Base-by-base conservation (phyloP, 2,888 invertebrate genomes). In the Hypomecis atomaria region DNA sequence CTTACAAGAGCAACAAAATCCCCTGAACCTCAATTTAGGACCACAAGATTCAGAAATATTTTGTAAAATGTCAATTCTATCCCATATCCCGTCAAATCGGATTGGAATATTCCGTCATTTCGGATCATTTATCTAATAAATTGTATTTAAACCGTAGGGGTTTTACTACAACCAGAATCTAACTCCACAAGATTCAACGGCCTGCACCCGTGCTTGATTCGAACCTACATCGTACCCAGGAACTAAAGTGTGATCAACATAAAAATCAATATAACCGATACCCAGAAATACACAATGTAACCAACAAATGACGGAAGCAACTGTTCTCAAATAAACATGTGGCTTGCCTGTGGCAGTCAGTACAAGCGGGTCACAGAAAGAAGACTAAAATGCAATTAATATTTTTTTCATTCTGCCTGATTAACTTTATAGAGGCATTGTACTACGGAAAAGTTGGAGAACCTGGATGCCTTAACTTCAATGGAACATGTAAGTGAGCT, bases 401-500 rank as follows among this genome's bases (percentile, higher is more conserved):
- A 3, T 40, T 84, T 8, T 4, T 84, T 2, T 58, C 83, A 9
- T 53, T 80, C 44, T 81, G 72, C 48, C 59, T 79, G 10, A 45
- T 81, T 0, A 70, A 75, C 47, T 42, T 74, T 50, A 77, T 81
- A n/a, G 74, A 79, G 7, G 67, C 81, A 0, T 54, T 76, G 61
- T 87, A 86, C 60, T 89, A 86, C 56, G 87, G 82, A 0, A 78
- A 62, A 65, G 80, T 90, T 8, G 86, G 87, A 0, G 73, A 69
- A 43, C 66, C 69, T 7, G 85, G 82, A 2, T 90, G 90, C 52
- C 76, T 90, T 3, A 77, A 74, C 49, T 90, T 71, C 69, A 91
- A 91, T 70, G 74, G 77, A 42, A 88, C 89, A 38, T 91, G 90
- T 91, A 68, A 89, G 90, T 90, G 77, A 4, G 43, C 57, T 23